Evolutionary conservation across 2,797 vertebrate species (phyloP).

Genomic region (Peromyscus attwateri): DNA sequence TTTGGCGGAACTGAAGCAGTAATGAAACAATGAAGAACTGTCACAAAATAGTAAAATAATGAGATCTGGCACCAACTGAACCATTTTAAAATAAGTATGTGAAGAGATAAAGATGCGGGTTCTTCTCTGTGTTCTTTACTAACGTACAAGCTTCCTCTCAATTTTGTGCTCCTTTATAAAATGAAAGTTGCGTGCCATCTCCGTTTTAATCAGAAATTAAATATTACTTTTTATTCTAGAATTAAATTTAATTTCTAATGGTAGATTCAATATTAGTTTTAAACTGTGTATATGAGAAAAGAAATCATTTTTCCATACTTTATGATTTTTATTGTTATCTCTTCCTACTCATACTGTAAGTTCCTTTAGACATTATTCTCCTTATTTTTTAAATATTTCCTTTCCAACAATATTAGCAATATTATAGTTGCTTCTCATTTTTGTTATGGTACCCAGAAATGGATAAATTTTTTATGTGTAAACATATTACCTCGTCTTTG

Average conservation of each 20-base stretch:
- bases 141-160: not conserved
- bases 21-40: not conserved
- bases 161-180: not conserved
- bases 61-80: not conserved
- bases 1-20: not conserved
- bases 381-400: slow-evolving; percentile 34
- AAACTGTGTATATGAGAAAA: not conserved
- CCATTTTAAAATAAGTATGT: slow-evolving; percentile 25
- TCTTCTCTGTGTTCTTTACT: not conserved
- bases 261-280: not conserved
- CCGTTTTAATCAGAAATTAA: slow-evolving; percentile 7
- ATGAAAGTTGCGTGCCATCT: not conserved
- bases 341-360: not conserved
- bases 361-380: not conserved
- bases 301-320: not conserved
- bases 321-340: not conserved
- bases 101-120: not conserved
- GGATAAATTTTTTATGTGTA: not conserved
- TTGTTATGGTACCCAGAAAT: not conserved
- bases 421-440: slow-evolving; percentile 30
- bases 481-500: slow-evolving; percentile 23
- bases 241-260: not conserved
- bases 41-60: not conserved
- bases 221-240: slow-evolving; percentile 30
- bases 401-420: not conserved